These are phyloP conservation scores for Lagorchestes hirsutus DNA, from an alignment of 2,797 vertebrate species.

Conservation along the genomic window DNA sequence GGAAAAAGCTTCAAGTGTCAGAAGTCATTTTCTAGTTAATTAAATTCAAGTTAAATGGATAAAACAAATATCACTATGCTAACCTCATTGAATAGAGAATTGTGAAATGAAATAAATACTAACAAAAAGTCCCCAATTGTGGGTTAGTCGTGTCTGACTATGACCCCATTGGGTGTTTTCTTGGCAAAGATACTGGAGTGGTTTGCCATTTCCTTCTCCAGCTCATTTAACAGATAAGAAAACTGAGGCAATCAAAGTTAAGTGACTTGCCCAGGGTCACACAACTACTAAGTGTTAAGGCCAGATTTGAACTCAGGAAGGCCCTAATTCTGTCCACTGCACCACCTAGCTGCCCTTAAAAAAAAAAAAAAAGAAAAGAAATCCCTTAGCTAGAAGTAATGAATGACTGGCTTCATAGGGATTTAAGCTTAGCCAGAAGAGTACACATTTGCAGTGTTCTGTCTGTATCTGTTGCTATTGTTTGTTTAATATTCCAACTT, in stretches of 20 bases:
- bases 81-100: background rate
- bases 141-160: background rate
- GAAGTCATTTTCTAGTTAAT: background rate
- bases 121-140: background rate
- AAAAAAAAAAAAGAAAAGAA: background rate
- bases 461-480: background rate
- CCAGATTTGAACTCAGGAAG: background rate
- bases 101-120: background rate
- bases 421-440: background rate
- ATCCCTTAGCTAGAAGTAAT: background rate
- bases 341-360: background rate
- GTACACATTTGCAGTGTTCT: background rate
- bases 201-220: background rate
- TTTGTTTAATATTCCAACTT: background rate
- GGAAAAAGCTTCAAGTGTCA: background rate
- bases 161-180: background rate
- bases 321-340: background rate
- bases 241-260: background rate
- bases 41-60: background rate
- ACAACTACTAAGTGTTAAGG: background rate
- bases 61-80: background rate
- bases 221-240: background rate
- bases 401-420: background rate
- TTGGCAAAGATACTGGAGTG: background rate
- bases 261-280: background rate